Evolutionary conservation across 2,888 invertebrate species (phyloP).

Genomic region (Sicus ferrugineus): DNA sequence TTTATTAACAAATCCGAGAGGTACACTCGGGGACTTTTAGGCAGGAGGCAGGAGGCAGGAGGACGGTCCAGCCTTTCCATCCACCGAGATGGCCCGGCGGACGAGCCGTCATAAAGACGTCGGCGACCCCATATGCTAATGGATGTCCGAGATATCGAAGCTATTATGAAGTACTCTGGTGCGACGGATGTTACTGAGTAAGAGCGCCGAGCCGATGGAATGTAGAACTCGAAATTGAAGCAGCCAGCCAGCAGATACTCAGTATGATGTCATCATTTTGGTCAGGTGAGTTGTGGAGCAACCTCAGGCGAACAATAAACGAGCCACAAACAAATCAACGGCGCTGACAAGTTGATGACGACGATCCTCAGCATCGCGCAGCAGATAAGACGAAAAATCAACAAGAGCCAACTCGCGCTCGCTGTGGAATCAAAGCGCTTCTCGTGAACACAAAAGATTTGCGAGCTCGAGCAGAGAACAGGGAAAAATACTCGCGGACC

Average conservation of each 20-base stretch:
- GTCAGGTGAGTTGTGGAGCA: constrained; percentile 29
- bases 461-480: background rate
- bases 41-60: no score
- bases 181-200: background rate
- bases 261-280: constrained; percentile 26
- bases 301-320: background rate
- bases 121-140: constrained; percentile 16
- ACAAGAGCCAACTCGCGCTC: background rate
- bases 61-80: no score
- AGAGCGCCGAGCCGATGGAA: background rate
- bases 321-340: constrained; percentile 19
- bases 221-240: background rate
- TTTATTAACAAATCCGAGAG: no score
- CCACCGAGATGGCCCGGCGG: no score
- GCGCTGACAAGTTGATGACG: constrained; percentile 27
- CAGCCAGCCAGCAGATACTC: background rate
- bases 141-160: constrained; percentile 2
- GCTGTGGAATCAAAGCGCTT: background rate
- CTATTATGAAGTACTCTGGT: background rate
- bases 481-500: background rate
- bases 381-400: background rate
- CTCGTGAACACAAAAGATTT: constrained; percentile 2
- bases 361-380: constrained; percentile 8
- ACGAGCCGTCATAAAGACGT: constrained; percentile 11
- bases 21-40: no score